Evolutionary conservation across 1,140 invertebrate species (phyloP).

Genomic region (Bombus superbus): DNA sequence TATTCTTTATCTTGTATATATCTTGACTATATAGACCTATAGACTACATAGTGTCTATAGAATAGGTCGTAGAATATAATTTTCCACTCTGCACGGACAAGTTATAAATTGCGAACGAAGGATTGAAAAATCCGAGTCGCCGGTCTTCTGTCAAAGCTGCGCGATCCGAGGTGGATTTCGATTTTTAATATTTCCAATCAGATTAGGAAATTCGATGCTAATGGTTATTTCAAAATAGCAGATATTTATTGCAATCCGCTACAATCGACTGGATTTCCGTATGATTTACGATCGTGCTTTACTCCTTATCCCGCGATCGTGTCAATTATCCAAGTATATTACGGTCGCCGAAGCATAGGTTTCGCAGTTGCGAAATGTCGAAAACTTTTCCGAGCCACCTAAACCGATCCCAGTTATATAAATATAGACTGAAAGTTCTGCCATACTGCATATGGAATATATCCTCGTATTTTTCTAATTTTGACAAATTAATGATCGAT

Average conservation of each 20-base stretch:
- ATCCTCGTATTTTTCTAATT: background rate
- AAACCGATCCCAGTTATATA: background rate
- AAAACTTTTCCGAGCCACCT: background rate
- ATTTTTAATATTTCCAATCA: too few species aligned
- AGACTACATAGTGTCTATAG: background rate
- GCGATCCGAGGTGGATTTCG: too few species aligned
- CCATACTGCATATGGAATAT: background rate
- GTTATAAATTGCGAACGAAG: too few species aligned
- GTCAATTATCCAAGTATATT: background rate
- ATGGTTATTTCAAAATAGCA: background rate
- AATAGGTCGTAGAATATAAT: background rate
- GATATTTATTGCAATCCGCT: background rate
- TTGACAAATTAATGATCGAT: slow-evolving; percentile 5
- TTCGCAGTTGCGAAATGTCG: background rate
- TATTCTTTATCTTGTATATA: background rate
- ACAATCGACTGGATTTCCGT: background rate
- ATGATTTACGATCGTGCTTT: background rate
- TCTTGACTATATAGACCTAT: too few species aligned
- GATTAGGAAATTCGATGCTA: background rate
- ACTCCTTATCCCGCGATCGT: background rate
- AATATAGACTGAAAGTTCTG: background rate
- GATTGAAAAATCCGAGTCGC: too few species aligned
- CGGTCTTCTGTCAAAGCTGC: too few species aligned
- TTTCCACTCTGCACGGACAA: too few species aligned
- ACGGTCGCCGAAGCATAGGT: background rate